Base-by-base conservation (phyloP, 2,113 vertebrate genomes). In the Carassius auratus region DNA sequence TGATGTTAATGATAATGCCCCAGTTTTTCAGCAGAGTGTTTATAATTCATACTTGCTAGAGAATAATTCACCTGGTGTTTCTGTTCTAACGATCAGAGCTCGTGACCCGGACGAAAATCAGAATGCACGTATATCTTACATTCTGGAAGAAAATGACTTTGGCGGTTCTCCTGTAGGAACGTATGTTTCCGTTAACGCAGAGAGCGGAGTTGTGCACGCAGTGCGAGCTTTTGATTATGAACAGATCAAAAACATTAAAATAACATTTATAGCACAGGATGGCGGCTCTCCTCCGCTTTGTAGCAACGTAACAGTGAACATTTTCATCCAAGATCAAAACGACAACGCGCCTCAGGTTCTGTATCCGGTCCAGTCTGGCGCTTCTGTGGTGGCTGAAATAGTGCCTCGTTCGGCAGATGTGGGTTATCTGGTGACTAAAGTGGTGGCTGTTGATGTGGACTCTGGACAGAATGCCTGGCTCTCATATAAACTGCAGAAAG, bases 71-170 rank as follows among this genome's bases (percentile, higher is more conserved):
- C 81, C 95, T 0, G 96, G 96, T 9, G 91, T 90, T 15, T 92
- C 94, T 61, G 87, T 97, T 45, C 95, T 95, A 88, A 93, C 93
- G 5, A 90, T 96, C 38, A 94, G 90, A 92, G 96, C 95, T 86
- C 89, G 89, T 38, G 96, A 97, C 90, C 92, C 91, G 0, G 96
- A 97, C 77, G 93, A 90, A 0, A 94, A 93, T 2, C 89, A 95
- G 90, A 96, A 96, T 83, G 94, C 96, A 36, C 91, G 93, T 23
- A 91, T 97, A 76, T 94, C 95, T 57, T 97, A 96, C 83, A 93
- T 95, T 59, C 87, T 97, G 0, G 83, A 96, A 52, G 92, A 94
- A 36, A 78, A 76, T 3, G 26, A 79, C 9, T 23, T 89, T 8
- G 71, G 62, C 12, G 89, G 85, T 8, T 81, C 76, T 33, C 75